These are phyloP conservation scores for Thinocorus orbignyianus DNA, from an alignment of 2,113 vertebrate species.

Conservation along the genomic window DNA sequence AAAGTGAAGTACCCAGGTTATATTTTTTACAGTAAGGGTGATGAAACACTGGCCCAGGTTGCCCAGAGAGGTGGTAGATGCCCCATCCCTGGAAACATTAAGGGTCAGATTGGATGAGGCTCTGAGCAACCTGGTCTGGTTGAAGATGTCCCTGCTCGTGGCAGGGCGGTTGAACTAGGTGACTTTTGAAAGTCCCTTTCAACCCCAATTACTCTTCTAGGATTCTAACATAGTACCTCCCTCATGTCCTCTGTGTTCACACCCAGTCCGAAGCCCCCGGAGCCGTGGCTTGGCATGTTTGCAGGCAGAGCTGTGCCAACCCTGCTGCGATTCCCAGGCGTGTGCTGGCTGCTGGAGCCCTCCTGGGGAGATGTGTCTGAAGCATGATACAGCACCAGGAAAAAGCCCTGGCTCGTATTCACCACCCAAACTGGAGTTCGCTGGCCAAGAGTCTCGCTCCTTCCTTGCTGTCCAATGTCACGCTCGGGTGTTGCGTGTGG, in stretches of 20 bases:
- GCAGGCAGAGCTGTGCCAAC: neutral
- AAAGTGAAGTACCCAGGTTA: neutral
- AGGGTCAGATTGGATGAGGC: neutral
- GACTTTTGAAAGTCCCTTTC: neutral
- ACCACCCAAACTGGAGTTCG: neutral
- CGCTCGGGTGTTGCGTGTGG: neutral
- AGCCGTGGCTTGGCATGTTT: rapidly evolving
- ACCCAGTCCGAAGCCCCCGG: neutral
- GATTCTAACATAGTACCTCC: neutral
- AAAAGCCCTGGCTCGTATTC: neutral
- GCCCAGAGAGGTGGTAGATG: neutral
- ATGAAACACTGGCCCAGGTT: neutral
- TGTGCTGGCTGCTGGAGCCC: neutral
- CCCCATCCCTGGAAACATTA: neutral
- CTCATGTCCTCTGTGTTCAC: neutral
- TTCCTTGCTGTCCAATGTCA: neutral
- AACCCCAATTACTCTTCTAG: neutral
- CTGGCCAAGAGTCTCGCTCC: neutral
- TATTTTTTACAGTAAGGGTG: neutral
- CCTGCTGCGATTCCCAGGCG: neutral
- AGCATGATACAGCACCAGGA: neutral
- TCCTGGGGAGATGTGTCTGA: rapidly evolving
- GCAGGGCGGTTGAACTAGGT: neutral
- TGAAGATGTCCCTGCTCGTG: neutral
- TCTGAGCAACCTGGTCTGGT: neutral